These are phyloP conservation scores for Staurois parvus DNA, from an alignment of 2,797 vertebrate genomes.

Conservation along the genomic window DNA sequence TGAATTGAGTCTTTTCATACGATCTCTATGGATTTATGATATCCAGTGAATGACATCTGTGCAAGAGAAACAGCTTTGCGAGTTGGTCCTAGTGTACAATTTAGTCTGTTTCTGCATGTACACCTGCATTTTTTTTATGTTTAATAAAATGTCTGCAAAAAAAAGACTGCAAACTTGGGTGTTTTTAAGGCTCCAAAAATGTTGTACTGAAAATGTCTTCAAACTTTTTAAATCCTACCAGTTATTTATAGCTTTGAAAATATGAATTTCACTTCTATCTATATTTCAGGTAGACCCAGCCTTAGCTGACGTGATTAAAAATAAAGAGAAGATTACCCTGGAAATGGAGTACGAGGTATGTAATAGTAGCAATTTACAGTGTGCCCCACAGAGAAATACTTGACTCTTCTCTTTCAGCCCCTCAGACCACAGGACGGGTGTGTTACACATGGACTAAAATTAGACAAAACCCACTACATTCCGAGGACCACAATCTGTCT, in stretches of 20 bases:
- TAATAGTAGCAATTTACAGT: constrained; percentile 46
- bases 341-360: constrained; percentile 91
- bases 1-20: too few relatives aligned
- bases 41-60: too few relatives aligned
- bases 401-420: constrained; percentile 64
- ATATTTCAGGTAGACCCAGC: constrained; percentile 87
- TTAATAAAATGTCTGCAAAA: too few relatives aligned
- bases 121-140: too few relatives aligned
- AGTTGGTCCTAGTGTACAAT: too few relatives aligned
- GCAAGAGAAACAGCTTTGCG: too few relatives aligned
- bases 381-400: constrained; percentile 56
- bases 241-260: background rate
- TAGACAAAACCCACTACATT: constrained; percentile 68
- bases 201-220: too few relatives aligned
- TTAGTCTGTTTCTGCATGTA: too few relatives aligned
- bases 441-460: constrained; percentile 70
- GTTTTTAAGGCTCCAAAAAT: too few relatives aligned
- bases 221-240: too few relatives aligned
- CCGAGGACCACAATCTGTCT: constrained; percentile 61
- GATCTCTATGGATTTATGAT: too few relatives aligned
- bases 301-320: constrained; percentile 84
- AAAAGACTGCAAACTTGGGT: too few relatives aligned
- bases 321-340: constrained; percentile 79
- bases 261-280: constrained; percentile 49
- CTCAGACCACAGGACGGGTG: constrained; percentile 55